These are phyloP conservation scores for Pyrochroa serraticornis DNA, from an alignment of 2,888 invertebrate species.

Conservation along the genomic window DNA sequence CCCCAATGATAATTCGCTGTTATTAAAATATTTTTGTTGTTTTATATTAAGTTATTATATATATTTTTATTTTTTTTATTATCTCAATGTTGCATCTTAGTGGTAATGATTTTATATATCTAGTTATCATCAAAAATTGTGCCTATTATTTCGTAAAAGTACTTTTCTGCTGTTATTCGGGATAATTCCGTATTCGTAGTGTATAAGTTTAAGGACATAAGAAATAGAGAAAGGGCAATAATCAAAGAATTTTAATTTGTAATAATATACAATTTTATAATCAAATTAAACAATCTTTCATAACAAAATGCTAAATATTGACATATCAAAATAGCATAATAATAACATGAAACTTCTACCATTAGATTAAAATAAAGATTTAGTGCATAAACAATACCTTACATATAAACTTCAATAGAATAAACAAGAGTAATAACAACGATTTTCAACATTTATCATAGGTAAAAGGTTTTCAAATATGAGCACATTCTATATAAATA, in stretches of 20 bases:
- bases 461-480: conserved; percentile 42
- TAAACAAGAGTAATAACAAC: conserved; percentile 58
- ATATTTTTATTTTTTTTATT: too few species aligned
- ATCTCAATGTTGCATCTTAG: too few species aligned
- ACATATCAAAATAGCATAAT: conserved; percentile 53
- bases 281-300: conserved; percentile 53
- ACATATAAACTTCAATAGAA: conserved; percentile 56
- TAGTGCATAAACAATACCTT: conserved; percentile 53
- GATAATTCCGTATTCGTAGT: too few species aligned
- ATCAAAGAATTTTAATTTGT: conserved; percentile 41
- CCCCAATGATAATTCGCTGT: too few species aligned
- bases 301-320: conserved; percentile 54
- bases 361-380: conserved; percentile 47
- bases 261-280: conserved; percentile 51
- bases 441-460: conserved; percentile 52
- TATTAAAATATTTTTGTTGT: too few species aligned
- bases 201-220: neutral
- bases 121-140: too few species aligned
- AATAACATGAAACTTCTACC: conserved; percentile 47
- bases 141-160: too few species aligned
- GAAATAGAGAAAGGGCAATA: conserved; percentile 10
- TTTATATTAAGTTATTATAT: too few species aligned
- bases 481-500: conserved; percentile 45
- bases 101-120: too few species aligned
- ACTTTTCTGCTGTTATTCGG: too few species aligned